Evolutionary conservation across 1,140 invertebrate genomes (phyloP), one percentile per base, ranked within the genome.

Genomic region (Lordiphosa collinella): DNA sequence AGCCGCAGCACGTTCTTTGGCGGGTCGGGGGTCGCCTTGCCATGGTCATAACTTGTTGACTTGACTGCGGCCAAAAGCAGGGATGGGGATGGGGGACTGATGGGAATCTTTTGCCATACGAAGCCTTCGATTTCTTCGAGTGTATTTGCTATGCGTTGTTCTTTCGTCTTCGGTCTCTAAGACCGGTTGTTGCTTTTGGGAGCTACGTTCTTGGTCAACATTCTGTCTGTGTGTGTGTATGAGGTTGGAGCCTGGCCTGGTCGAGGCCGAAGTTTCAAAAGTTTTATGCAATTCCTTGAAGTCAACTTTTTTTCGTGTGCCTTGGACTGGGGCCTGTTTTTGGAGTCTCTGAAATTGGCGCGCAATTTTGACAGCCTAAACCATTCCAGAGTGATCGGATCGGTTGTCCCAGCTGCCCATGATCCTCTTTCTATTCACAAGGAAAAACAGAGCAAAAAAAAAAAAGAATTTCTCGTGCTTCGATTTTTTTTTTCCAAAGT

Each of bases 241-340:
- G 41, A 40, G 35, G 47, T 50, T 53, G 66, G 62, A 44, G 63
- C 53, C 67, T 72, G 71, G 70, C 75, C 64, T 71, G 57, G 76
- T 76, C 66, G 76, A 80, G 71, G 76, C 75, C 71, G 57, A 67
- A 80, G 68, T 65, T 76, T 80, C 55, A 62, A 75, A 48, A 25
- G 41, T 47, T 48, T 48, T 47, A 84, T 84, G 76, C 72, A 80
- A 80, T 80, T 80, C 72, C 78, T 80, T 84, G 76, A 80, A 80
- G 72, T 65, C 72, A 62, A 68, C 63, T 84, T 82, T 65, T 71
- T 29, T 29, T 29, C 8, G 25, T 29, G 55, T 38, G 22, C 12
- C 29, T 14, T 32, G 48, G 37, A 46, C 62, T 68, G 41, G 44
- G 48, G 64, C 41, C 31, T 58, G 54, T 56, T 55, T 62, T 25